Percentiles rank a stretch among this genome's conserved stretches.
These are phyloP conservation scores for Montipora sp. DNA, from an alignment of 64 coral and sea anemone species.

Conservation along the genomic window DNA sequence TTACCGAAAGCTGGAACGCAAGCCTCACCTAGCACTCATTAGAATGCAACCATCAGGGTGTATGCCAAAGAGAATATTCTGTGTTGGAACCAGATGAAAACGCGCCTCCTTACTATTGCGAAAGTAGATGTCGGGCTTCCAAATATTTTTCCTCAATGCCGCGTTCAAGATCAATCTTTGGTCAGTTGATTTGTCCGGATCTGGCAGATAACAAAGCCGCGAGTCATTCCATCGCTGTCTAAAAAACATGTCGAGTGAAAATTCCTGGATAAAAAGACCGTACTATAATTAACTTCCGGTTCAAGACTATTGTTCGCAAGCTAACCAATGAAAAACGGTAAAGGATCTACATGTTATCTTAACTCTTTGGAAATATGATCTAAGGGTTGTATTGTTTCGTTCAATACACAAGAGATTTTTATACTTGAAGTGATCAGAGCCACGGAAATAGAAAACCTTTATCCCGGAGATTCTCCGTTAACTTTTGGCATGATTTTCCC, in stretches of 20 bases:
- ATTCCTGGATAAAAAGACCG: conserved; percentile 23
- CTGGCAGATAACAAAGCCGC: conserved; percentile 44
- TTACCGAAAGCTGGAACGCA: neutral
- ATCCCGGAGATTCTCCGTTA: too few species aligned
- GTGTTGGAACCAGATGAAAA: conserved; percentile 53
- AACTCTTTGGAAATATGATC: too few species aligned
- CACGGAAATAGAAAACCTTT: too few species aligned
- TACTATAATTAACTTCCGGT: neutral
- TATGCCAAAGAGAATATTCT: conserved; percentile 54
- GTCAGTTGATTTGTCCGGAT: neutral
- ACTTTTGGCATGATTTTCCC: too few species aligned
- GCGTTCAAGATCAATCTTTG: conserved; percentile 45
- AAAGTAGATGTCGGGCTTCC: conserved; percentile 65
- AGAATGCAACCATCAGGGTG: conserved; percentile 38
- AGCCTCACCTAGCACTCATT: conserved; percentile 43
- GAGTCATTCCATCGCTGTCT: conserved; percentile 56
- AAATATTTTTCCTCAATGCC: conserved; percentile 11
- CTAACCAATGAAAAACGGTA: too few species aligned
- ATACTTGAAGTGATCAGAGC: too few species aligned
- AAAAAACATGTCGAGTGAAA: conserved; percentile 71
- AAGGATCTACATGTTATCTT: too few species aligned
- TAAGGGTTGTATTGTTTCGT: too few species aligned
- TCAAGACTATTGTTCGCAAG: neutral
- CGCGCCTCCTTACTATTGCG: conserved; percentile 51
- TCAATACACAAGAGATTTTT: too few species aligned